Evolutionary conservation across 2,113 vertebrate species (phyloP), one percentile per base, ranked within the genome.

Genomic region (Halichoerus grypus): DNA sequence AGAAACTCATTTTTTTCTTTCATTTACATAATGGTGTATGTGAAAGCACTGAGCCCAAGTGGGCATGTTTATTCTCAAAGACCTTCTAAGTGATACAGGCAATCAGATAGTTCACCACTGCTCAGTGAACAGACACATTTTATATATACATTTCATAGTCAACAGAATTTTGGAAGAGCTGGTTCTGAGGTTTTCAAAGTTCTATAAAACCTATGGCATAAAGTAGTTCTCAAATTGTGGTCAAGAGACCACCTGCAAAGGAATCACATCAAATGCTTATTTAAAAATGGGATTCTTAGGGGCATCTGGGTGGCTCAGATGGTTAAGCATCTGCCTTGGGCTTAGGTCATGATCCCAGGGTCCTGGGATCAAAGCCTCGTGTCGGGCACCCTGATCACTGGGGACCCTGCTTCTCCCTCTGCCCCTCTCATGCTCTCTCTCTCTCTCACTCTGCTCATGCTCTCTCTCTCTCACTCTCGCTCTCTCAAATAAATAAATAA

Each of bases 1-100:
- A 96, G 49, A 95, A 96, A 76, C 26, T 39, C 83, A 42, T 33
- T 36, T 79, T 49, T 83, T 88, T 90, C 46, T 89, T 91, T 92
- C 36, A 88, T 92, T 77, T 96, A 49, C 4, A 83, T 53, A 86
- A 90, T 76, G 71, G 28, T 42, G 92, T 51, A 31, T 90, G 16
- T 51, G 83, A 92, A 95, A 95, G 14, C 57, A 57, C 11, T 26
- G 36, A 72, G 36, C 51, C 57, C 42, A 71, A 59, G 10, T 81
- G 65, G 91, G 36, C 21, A 88, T 71, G 19, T 76, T 85, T 93
- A 82, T 67, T 91, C 67, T 82, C 82, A 93, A 92, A 84, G 24
- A 82, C 28, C n/a, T 86, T 92, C 31, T 36, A 89, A 74, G 67
- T 21, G 49, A 65, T 31, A 0, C 12, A 59, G 71, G 39, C 69